Evolutionary conservation across 30 jellyfish, hydroid and myxozoan species (phyloP).

Genomic region (Rhopilema esculentum): DNA sequence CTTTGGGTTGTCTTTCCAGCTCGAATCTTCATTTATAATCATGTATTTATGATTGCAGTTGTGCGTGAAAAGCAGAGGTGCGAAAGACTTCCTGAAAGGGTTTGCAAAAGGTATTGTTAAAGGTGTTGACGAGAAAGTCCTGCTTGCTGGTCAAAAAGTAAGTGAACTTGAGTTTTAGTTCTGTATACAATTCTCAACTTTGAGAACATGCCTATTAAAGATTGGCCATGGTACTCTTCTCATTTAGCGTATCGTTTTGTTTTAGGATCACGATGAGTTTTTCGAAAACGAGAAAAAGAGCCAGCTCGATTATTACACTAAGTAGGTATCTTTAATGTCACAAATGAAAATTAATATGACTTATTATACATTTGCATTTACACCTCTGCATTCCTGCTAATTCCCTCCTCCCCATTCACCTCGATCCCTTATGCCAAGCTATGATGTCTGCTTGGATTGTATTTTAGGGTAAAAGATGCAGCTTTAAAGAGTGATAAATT

Average conservation of each 20-base stretch:
- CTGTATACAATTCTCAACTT: not conserved
- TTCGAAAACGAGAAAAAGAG: conserved; percentile 91
- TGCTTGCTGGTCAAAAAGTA: conserved; percentile 98
- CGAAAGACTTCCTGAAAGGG: conserved; percentile 91
- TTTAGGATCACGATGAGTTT: conserved; percentile 94
- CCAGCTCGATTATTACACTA: conserved; percentile 78
- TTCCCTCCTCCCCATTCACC: no score
- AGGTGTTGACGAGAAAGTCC: conserved; percentile 97
- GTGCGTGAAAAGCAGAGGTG: conserved; percentile 92
- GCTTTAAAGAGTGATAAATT: conserved; percentile 89
- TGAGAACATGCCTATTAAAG: not conserved
- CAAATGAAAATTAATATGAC: not conserved
- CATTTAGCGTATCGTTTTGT: not conserved
- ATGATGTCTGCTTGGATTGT: not conserved
- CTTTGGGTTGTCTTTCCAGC: not conserved
- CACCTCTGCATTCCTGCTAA: no score
- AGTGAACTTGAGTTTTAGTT: not conserved
- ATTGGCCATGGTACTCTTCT: not conserved
- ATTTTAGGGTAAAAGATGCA: conserved; percentile 88
- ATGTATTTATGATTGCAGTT: conserved; percentile 67
- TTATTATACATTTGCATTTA: not conserved
- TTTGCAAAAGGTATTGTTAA: conserved; percentile 98
- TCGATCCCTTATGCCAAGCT: no score
- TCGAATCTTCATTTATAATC: not conserved
- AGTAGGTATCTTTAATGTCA: conserved; percentile 78